Conservation (phyloP, 2,113 vertebrate genomes). For the Chitala chitala region DNA sequence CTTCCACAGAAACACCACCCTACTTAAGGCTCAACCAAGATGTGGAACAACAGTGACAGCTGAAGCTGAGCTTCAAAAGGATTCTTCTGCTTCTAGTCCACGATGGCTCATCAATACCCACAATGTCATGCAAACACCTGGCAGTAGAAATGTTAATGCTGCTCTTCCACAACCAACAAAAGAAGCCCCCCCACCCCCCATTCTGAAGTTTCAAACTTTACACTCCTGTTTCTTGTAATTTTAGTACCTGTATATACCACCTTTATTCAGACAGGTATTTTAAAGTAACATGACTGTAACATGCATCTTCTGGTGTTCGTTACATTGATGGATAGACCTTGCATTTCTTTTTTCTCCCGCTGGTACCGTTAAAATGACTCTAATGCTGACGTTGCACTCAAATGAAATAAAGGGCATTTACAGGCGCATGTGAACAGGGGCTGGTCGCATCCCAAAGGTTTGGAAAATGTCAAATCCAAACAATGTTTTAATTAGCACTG, state of each 20-base stretch:
- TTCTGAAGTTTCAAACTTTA: not conserved
- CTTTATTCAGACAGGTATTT: not conserved
- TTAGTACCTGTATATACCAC: too few relatives aligned
- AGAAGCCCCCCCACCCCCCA: not conserved
- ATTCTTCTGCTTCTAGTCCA: conserved; percentile 21
- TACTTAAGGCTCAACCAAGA: not conserved
- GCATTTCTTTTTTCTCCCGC: too few relatives aligned
- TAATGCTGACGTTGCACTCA: too few relatives aligned
- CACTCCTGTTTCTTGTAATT: too few relatives aligned
- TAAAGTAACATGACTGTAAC: not conserved
- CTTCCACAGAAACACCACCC: not conserved
- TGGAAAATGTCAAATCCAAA: too few relatives aligned
- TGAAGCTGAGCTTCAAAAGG: conserved; percentile 27
- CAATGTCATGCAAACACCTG: conserved; percentile 14
- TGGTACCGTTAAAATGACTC: too few relatives aligned
- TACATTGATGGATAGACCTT: too few relatives aligned
- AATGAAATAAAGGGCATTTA: too few relatives aligned
- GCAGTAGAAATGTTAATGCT: conserved; percentile 11
- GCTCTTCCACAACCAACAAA: not conserved
- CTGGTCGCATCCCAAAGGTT: too few relatives aligned
- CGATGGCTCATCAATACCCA: conserved; percentile 5
- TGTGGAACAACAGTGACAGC: not conserved
- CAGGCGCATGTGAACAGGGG: too few relatives aligned
- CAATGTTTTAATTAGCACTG: too few relatives aligned
- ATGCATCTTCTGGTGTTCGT: too few relatives aligned